Evolutionary conservation across 1,140 invertebrate genomes (phyloP).

Genomic region (Neodiprion fabricii): DNA sequence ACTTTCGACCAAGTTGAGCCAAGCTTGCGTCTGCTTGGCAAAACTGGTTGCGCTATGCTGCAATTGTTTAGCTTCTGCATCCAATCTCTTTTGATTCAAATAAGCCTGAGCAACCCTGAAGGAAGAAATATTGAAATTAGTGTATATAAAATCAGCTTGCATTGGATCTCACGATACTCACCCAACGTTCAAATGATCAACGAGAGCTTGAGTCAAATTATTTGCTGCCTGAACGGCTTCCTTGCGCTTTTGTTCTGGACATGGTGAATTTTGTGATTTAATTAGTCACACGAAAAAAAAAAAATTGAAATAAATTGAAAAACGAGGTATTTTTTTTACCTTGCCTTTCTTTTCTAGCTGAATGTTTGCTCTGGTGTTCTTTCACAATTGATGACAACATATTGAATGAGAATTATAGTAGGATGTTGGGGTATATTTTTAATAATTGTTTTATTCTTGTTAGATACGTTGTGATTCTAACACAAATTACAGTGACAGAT

Average conservation of each 20-base stretch:
- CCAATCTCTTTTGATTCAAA: conserved; percentile 95
- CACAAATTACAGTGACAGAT: too few species aligned
- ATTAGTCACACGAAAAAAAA: conserved; percentile 23
- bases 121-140: conserved; percentile 16
- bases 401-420: too few species aligned
- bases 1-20: conserved; percentile 92
- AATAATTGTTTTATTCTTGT: too few species aligned
- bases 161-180: conserved; percentile 58
- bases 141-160: conserved; percentile 8
- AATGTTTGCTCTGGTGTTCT: conserved; percentile 84
- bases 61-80: conserved; percentile 96
- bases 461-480: too few species aligned
- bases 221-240: conserved; percentile 92
- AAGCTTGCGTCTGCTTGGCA: conserved; percentile 95
- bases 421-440: too few species aligned
- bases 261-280: conserved; percentile 22
- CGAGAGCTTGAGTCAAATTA: conserved; percentile 90
- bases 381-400: conserved; percentile 90
- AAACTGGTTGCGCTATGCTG: conserved; percentile 94
- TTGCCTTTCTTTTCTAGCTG: conserved; percentile 80
- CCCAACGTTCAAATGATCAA: conserved; percentile 98
- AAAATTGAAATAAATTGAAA: conserved; percentile 1
- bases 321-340: conserved; percentile 62
- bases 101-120: conserved; percentile 94
- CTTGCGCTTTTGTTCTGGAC: conserved; percentile 86